These are phyloP conservation scores for Sphecodes monilicornis DNA, from an alignment of 2,888 invertebrate genomes.

Conservation along the genomic window DNA sequence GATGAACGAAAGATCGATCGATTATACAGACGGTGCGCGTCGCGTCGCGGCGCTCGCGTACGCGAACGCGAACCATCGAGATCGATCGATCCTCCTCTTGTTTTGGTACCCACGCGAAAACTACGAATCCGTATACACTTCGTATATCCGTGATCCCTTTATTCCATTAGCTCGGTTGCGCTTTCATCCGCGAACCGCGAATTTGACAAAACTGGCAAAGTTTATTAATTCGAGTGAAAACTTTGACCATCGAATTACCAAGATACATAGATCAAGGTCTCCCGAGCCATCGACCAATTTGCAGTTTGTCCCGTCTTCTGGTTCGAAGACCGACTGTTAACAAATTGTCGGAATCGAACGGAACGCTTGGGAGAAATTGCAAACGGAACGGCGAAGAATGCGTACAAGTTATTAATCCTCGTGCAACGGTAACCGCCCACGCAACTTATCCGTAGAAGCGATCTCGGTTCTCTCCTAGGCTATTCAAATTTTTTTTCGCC, in stretches of 20 bases:
- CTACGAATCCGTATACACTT: slow-evolving; percentile 29
- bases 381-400: neutral
- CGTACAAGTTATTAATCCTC: neutral
- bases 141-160: slow-evolving; percentile 13
- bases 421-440: slow-evolving; percentile 13
- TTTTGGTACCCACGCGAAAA: slow-evolving; percentile 54
- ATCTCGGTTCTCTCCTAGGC: slow-evolving; percentile 19
- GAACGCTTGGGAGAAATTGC: neutral
- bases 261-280: too few relatives aligned
- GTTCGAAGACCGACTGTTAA: neutral
- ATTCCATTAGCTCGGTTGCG: neutral
- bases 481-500: slow-evolving; percentile 12
- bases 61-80: slow-evolving; percentile 8
- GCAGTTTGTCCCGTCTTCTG: neutral
- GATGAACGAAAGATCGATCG: slow-evolving; percentile 59
- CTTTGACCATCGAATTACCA: neutral
- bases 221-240: neutral
- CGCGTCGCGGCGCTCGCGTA: slow-evolving; percentile 20
- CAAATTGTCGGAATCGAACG: neutral
- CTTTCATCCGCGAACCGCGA: neutral
- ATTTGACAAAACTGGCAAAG: neutral
- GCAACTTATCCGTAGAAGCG: neutral
- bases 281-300: too few relatives aligned
- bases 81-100: slow-evolving; percentile 63
- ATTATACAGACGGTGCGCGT: slow-evolving; percentile 55